These are phyloP conservation scores for Apotomis betuletana DNA, from an alignment of 2,888 invertebrate genomes.

Conservation along the genomic window DNA sequence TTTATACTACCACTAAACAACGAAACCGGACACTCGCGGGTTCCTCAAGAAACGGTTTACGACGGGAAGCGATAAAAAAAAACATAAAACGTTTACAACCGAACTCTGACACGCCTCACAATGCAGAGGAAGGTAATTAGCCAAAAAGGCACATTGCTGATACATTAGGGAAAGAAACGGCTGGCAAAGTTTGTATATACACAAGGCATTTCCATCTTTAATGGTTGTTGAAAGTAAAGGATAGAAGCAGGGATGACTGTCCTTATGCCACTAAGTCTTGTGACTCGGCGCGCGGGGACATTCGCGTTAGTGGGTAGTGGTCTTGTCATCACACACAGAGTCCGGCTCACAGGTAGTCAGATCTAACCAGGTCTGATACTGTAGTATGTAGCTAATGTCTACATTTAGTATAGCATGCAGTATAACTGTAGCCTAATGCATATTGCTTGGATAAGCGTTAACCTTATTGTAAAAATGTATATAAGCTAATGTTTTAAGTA, in stretches of 20 bases:
- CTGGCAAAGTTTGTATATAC: neutral
- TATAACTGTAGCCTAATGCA: too few species aligned
- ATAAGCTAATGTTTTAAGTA: too few species aligned
- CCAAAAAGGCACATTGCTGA: constrained; percentile 22
- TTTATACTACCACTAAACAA: constrained; percentile 27
- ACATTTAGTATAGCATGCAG: too few species aligned
- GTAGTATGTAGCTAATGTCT: too few species aligned
- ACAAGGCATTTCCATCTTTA: neutral
- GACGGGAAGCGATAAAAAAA: constrained; percentile 28
- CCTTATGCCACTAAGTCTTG: too few species aligned
- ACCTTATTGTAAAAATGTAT: too few species aligned
- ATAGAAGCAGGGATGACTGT: neutral
- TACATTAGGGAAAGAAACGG: constrained; percentile 15
- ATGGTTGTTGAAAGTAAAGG: neutral
- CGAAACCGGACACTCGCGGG: constrained; percentile 15
- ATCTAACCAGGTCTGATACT: too few species aligned
- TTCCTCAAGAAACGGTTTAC: constrained; percentile 30
- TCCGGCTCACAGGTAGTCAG: too few species aligned
- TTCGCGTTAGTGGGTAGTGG: too few species aligned
- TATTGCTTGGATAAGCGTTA: too few species aligned
- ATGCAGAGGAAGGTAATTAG: constrained; percentile 37
- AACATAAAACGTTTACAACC: constrained; percentile 31
- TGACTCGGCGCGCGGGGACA: too few species aligned
- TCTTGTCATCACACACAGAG: too few species aligned
- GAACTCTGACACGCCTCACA: constrained; percentile 31